Conservation (phyloP, 2,797 vertebrate genomes). For the Pitangus sulphuratus region DNA sequence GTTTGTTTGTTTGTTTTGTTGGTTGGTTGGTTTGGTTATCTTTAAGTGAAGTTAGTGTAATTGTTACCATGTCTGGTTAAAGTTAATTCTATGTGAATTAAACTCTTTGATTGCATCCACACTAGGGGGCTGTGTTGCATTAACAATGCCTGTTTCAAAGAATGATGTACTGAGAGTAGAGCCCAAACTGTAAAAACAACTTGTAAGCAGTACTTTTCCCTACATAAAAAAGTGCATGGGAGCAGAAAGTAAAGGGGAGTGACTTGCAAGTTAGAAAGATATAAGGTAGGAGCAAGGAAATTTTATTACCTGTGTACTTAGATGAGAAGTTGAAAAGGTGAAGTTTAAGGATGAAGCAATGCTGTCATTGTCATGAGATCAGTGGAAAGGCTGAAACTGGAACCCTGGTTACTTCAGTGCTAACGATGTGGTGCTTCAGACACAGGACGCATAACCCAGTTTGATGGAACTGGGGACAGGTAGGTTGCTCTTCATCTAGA, state of each 20-base stretch:
- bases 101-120: background rate
- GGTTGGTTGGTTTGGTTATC: background rate
- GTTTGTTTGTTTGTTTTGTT: background rate
- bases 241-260: background rate
- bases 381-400: background rate
- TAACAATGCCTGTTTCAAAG: background rate
- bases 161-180: background rate
- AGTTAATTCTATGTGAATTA: background rate
- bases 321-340: background rate
- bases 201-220: background rate
- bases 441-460: background rate
- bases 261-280: background rate
- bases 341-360: background rate
- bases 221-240: background rate
- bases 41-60: background rate
- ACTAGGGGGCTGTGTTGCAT: conserved; percentile 48
- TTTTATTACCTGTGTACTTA: background rate
- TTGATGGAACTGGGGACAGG: background rate
- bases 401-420: background rate
- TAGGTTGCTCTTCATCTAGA: background rate
- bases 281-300: background rate
- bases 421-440: background rate
- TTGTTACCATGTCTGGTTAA: background rate
- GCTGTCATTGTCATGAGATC: background rate
- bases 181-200: background rate